These are phyloP conservation scores for Neosilurus hyrtlii DNA, from an alignment of 2,797 vertebrate species.

Conservation along the genomic window DNA sequence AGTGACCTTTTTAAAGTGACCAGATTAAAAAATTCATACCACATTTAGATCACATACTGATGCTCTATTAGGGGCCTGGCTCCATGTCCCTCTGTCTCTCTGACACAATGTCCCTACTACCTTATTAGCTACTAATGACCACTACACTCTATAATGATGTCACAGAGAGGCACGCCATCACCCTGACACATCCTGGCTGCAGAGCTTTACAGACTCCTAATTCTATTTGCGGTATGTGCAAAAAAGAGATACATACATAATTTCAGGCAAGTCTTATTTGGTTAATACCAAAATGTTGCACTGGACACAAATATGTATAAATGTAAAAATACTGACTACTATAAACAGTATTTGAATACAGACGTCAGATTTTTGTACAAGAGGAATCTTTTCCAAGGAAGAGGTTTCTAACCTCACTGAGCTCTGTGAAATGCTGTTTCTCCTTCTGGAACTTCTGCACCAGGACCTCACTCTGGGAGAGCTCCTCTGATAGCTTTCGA, in stretches of 20 bases:
- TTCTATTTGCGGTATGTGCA: background rate
- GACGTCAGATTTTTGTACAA: background rate
- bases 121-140: too few species aligned
- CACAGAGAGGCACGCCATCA: too few species aligned
- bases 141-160: too few species aligned
- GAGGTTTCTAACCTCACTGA: conserved; percentile 69
- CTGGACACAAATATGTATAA: background rate
- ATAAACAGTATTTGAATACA: background rate
- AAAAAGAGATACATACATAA: too few species aligned
- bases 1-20: too few species aligned
- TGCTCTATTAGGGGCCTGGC: too few species aligned
- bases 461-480: conserved; percentile 62
- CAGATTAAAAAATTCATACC: too few species aligned
- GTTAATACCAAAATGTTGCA: background rate
- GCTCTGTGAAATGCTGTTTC: conserved; percentile 73
- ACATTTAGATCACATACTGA: too few species aligned
- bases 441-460: conserved; percentile 72
- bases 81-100: too few species aligned
- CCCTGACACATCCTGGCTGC: too few species aligned
- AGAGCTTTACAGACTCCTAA: background rate
- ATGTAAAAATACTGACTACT: background rate
- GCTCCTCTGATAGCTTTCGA: conserved; percentile 67
- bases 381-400: background rate
- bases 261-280: background rate
- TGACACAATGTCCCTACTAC: too few species aligned